Conservation (phyloP, 2,888 invertebrate species). For the Eilema griseolum region DNA sequence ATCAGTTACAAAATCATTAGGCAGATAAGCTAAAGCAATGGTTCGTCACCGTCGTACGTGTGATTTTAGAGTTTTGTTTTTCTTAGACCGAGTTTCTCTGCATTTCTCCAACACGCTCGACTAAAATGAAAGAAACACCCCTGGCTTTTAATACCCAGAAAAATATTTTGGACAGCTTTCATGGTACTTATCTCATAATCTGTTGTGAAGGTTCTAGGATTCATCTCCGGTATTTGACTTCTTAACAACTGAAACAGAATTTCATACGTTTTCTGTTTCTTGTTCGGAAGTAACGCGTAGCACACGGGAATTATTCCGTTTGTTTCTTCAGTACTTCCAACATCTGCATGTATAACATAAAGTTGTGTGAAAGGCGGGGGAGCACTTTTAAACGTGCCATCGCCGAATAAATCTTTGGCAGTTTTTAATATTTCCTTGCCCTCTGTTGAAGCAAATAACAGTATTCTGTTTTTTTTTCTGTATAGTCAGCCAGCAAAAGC, state of each 20-base stretch:
- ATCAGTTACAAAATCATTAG: conserved; percentile 7
- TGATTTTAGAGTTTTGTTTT: background rate
- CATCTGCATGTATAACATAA: too few relatives aligned
- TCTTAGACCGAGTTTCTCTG: background rate
- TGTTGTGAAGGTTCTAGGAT: background rate
- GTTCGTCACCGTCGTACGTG: conserved; percentile 7
- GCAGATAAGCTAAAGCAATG: conserved; percentile 5
- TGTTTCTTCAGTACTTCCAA: too few relatives aligned
- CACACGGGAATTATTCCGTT: too few relatives aligned
- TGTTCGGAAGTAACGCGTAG: too few relatives aligned
- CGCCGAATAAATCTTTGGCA: too few relatives aligned
- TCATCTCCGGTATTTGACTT: conserved; percentile 4
- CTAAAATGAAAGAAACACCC: background rate
- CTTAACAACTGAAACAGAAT: conserved; percentile 4
- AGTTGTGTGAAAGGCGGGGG: too few relatives aligned
- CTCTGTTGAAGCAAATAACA: too few relatives aligned
- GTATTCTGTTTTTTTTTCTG: too few relatives aligned
- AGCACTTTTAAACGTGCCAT: too few relatives aligned
- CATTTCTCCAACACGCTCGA: too few relatives aligned
- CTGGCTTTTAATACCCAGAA: conserved; percentile 1
- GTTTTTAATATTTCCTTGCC: too few relatives aligned
- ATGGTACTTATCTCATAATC: conserved; percentile 5
- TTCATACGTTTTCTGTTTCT: background rate
- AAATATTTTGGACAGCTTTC: conserved; percentile 2
- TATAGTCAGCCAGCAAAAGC: too few relatives aligned